Evolutionary conservation across 2,113 vertebrate species (phyloP).

Genomic region (Nesoenas mayeri): DNA sequence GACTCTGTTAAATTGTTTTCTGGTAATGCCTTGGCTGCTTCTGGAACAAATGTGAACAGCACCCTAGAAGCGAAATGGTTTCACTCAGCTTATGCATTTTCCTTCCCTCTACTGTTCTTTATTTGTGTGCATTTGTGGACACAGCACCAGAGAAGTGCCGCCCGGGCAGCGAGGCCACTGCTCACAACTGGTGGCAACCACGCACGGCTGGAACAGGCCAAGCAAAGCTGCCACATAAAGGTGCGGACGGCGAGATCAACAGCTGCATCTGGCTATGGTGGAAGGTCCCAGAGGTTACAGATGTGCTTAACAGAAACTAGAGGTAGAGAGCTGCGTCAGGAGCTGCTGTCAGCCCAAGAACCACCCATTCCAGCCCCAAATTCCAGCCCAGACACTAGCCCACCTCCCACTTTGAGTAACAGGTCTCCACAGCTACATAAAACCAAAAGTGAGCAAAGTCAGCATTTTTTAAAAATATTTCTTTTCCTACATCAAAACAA

Average conservation of each 20-base stretch:
- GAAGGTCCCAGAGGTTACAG: not conserved
- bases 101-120: slow-evolving; percentile 34
- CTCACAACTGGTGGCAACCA: not conserved
- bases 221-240: not conserved
- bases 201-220: not conserved
- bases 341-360: not conserved
- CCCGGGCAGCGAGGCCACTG: not conserved
- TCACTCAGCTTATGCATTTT: slow-evolving; percentile 14
- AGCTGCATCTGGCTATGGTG: fast-evolving
- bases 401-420: not conserved
- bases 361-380: fast-evolving
- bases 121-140: slow-evolving; percentile 12
- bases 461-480: not conserved
- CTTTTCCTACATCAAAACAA: not conserved
- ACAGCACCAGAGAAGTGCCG: not conserved
- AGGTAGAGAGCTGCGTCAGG: not conserved
- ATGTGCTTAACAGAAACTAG: fast-evolving
- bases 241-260: not conserved
- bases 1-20: not conserved
- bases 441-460: not conserved
- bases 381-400: fast-evolving
- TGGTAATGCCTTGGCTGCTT: slow-evolving; percentile 2
- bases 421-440: too few relatives aligned
- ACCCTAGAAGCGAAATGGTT: slow-evolving; percentile 27
- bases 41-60: slow-evolving; percentile 44